A percentile compares a stretch with the other conserved stretches of the same genome.
Conservation (phyloP, 2,113 vertebrate species). For the Cardinalis cardinalis region DNA sequence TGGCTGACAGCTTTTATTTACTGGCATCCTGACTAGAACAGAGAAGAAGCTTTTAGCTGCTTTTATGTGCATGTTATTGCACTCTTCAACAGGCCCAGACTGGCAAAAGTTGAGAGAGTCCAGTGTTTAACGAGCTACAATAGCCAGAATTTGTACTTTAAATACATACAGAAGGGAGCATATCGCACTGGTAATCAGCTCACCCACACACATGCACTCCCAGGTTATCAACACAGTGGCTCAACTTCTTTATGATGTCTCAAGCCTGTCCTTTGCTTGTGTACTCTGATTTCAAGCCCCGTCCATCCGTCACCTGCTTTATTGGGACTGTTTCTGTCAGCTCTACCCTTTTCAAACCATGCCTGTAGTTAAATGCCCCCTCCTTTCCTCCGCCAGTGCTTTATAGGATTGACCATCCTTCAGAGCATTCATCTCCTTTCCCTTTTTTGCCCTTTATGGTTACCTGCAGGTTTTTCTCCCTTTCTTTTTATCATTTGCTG, state of each 20-base stretch:
- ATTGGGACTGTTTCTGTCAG: background rate
- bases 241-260: background rate
- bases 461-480: background rate
- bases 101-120: slow-evolving; percentile 1
- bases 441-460: background rate
- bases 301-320: background rate
- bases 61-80: slow-evolving; percentile 1
- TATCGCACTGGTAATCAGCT: background rate
- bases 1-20: background rate
- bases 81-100: slow-evolving; percentile 7
- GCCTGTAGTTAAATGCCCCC: background rate
- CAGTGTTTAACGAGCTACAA: slow-evolving; percentile 12
- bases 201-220: background rate
- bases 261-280: background rate
- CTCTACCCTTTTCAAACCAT: background rate
- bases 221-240: background rate
- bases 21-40: background rate
- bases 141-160: slow-evolving; percentile 34
- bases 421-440: background rate
- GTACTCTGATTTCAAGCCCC: background rate
- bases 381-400: background rate
- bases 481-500: background rate
- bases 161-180: background rate
- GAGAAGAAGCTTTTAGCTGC: background rate
- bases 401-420: background rate